Base-by-base conservation (phyloP, 1,140 invertebrate species). In the Diorhabda sublineata region DNA sequence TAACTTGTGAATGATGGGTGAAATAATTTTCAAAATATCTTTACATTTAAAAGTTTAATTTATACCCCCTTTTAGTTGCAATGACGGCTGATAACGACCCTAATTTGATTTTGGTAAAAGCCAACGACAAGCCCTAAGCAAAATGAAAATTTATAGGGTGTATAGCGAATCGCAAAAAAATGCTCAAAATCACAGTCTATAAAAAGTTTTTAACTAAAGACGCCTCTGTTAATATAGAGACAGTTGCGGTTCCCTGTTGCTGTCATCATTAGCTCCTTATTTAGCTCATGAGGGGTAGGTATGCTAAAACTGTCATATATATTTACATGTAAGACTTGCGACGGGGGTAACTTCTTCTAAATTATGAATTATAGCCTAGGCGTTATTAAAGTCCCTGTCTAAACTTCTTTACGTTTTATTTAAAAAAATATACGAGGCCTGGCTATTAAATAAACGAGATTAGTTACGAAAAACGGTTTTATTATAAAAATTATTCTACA, bases 281-380 rank as follows among this genome's bases (percentile, higher is more conserved):
- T 43, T 45, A 26, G 45, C 11, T 42, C 61, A 26, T 42, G 42
- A 63, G 61, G 61, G 61, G 61, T 63, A 41, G 43, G 45, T 52
- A 52, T 63, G 5, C 61, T 45, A 44, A 47, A 63, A 63, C 61
- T 63, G 61, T 63, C 61, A 63, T 63, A 63, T 63, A 63, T 63
- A 63, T 63, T 43, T 63, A 11, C 61, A 63, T 63, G 43, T 63
- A 63, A 63, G 44, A 43, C 45, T 7, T 44, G 41, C 8, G 6
- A 9, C 5, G 44, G 42, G 44, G 45, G 45, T 63, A 63, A 63
- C 43, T 42, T 63, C 43, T 63, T 47, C 47, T 63, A 63, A 63
- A 63, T 63, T 63, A 63, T 63, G 61, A 63, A 26, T 63, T 45
- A 63, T 45, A 44, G 61, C 42, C 11, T 9, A 5, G 61, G n/a